These are phyloP conservation scores for Ostrea denselamellosa DNA, from an alignment of 1,140 invertebrate genomes.

Conservation along the genomic window DNA sequence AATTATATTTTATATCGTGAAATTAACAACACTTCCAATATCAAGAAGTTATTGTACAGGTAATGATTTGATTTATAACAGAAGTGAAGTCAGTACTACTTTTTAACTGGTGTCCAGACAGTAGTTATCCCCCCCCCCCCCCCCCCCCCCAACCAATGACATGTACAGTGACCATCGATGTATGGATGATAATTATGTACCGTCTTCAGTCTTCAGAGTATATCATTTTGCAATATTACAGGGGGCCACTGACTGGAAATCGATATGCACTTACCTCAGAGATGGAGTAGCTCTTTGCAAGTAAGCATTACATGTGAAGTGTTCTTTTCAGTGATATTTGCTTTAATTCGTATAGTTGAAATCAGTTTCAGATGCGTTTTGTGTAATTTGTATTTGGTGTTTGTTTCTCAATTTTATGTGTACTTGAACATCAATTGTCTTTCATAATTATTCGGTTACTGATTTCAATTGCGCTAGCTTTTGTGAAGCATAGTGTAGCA, in stretches of 20 bases:
- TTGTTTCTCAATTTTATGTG: neutral
- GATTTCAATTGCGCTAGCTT: constrained; percentile 36
- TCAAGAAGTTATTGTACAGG: no score
- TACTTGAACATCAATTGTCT: neutral
- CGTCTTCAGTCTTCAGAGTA: no score
- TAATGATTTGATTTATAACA: no score
- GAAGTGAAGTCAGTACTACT: no score
- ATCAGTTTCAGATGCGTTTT: neutral
- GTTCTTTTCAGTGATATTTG: neutral
- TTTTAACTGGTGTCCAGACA: no score
- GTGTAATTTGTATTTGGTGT: neutral
- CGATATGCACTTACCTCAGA: constrained; percentile 63
- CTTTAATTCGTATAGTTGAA: neutral
- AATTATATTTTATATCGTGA: no score
- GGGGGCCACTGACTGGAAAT: constrained; percentile 60
- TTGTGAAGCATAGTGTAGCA: constrained; percentile 40
- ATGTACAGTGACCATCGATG: no score
- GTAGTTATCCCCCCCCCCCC: no score
- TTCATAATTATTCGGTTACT: neutral
- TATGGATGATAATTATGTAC: no score
- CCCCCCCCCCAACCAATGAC: no score
- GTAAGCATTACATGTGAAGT: constrained; percentile 62
- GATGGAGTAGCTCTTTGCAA: constrained; percentile 74
- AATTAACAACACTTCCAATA: no score
- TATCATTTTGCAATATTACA: constrained; percentile 35